phyloP scores from a whole-genome alignment of 2,888 invertebrate genomes.

The Drosophila prolongata region DNA sequence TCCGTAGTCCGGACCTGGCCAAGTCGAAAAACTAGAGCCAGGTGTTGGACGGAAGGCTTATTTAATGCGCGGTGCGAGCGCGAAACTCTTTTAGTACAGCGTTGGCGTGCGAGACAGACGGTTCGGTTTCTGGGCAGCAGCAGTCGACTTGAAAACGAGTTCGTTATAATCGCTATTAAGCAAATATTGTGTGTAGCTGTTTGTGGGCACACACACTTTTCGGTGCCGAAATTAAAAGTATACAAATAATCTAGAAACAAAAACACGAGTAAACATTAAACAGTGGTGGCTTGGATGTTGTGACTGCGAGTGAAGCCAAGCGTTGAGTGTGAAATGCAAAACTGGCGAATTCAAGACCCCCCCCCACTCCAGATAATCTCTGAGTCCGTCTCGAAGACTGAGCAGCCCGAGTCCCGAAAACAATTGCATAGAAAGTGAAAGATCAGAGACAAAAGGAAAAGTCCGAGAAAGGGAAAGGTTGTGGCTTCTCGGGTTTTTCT shows the following conservation, averaged over 20 bases:
- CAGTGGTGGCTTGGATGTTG: background rate
- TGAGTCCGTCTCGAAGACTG: slow-evolving; percentile 51
- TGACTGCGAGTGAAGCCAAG: slow-evolving; percentile 69
- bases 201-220: slow-evolving; percentile 47
- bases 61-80: slow-evolving; percentile 75
- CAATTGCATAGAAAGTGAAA: slow-evolving; percentile 78
- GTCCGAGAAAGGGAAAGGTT: slow-evolving; percentile 65
- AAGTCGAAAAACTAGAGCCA: slow-evolving; percentile 70
- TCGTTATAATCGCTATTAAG: slow-evolving; percentile 10
- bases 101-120: slow-evolving; percentile 83
- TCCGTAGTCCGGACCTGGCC: slow-evolving; percentile 13
- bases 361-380: background rate
- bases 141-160: slow-evolving; percentile 52
- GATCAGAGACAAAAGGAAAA: slow-evolving; percentile 45
- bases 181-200: slow-evolving; percentile 38
- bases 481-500: slow-evolving; percentile 13
- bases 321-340: slow-evolving; percentile 72
- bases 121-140: slow-evolving; percentile 64
- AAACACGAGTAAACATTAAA: slow-evolving; percentile 43
- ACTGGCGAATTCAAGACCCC: background rate
- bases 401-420: slow-evolving; percentile 56
- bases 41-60: slow-evolving; percentile 70
- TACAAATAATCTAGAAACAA: slow-evolving; percentile 42
- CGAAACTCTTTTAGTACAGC: slow-evolving; percentile 83
- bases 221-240: slow-evolving; percentile 52